Evolutionary conservation across 2,888 invertebrate genomes (phyloP), one percentile per base, ranked within the genome.

Genomic region (Acleris cristana): DNA sequence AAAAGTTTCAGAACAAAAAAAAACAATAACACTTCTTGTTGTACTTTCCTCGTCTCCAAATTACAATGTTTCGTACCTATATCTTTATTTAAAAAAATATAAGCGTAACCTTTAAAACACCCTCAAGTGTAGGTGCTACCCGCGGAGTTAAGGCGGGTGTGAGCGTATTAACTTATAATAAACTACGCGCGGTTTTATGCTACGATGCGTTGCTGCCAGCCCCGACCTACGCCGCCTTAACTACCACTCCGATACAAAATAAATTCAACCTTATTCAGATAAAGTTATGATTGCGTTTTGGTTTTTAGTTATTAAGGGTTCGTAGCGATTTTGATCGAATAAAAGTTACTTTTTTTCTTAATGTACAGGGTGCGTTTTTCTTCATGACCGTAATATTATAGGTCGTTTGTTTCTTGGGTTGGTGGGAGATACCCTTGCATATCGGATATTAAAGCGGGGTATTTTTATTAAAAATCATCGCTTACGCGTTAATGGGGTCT

Each of bases 151-250:
- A 85, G 87, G 86, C 86, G 86, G 86, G 84, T 82, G 77, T 73
- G 75, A 73, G 79, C 87, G 85, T 89, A 89, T 90, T 89, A 90
- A 88, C 90, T 90, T 87, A 89, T 90, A 89, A 91, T 92, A 89
- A 91, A 90, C 88, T 88, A 85, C 83, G 80, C 85, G 85, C 79
- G 87, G 83, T 84, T 86, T 85, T 79, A 81, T 79, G 81, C 78
- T 75, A 78, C 80, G 80, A 83, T 86, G 84, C 86, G 80, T 83
- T 79, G 74, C 75, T 74, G 59, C 69, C 71, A 58, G 59, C 69
- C 49, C 55, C 66, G 73, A 58, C 69, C 63, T 62, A 65, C 30
- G 59, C 75, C 61, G 74, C 70, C 81, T 69, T 83, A 81, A 78
- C 69, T 60, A 16, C 64, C 34, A 16, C 0, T 3, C n/a, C 3